Conservation (phyloP, 2,888 invertebrate genomes). For the Eucera pruinosa region DNA sequence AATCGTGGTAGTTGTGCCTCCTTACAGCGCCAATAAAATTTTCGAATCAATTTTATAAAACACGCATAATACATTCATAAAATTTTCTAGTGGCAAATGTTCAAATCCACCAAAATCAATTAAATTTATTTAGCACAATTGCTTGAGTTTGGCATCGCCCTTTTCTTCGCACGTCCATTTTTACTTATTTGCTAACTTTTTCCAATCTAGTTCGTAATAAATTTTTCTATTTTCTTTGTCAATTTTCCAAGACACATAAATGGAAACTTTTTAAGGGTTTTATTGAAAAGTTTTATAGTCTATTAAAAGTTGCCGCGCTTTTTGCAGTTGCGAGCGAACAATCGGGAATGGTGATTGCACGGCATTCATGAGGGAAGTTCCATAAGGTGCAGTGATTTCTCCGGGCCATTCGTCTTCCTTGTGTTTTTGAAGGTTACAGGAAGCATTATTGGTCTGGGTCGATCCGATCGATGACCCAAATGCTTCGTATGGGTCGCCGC, state of each 20-base stretch:
- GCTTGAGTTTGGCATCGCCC: no score
- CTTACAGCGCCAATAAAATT: no score
- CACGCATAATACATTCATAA: no score
- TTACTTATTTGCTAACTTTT: no score
- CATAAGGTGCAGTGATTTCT: background rate
- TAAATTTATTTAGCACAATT: no score
- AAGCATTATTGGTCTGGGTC: slow-evolving; percentile 33
- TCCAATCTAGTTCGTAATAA: no score
- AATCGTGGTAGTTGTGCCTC: no score
- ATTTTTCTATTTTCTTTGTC: no score
- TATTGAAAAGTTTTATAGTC: slow-evolving; percentile 39
- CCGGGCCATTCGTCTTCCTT: background rate
- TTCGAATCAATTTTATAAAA: no score
- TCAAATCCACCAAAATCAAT: no score
- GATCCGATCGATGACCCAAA: slow-evolving; percentile 67
- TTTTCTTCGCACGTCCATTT: no score
- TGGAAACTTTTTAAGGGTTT: slow-evolving; percentile 18
- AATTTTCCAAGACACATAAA: background rate
- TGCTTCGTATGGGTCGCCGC: slow-evolving; percentile 56
- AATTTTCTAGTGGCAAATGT: no score
- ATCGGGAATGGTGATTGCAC: slow-evolving; percentile 13
- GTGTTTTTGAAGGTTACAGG: slow-evolving; percentile 47
- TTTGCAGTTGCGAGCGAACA: background rate
- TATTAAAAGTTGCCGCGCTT: slow-evolving; percentile 44
- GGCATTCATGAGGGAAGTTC: slow-evolving; percentile 5